Evolutionary conservation across 2,113 vertebrate species (phyloP), one percentile per base, ranked within the genome.

Genomic region (Oryzias melastigma): DNA sequence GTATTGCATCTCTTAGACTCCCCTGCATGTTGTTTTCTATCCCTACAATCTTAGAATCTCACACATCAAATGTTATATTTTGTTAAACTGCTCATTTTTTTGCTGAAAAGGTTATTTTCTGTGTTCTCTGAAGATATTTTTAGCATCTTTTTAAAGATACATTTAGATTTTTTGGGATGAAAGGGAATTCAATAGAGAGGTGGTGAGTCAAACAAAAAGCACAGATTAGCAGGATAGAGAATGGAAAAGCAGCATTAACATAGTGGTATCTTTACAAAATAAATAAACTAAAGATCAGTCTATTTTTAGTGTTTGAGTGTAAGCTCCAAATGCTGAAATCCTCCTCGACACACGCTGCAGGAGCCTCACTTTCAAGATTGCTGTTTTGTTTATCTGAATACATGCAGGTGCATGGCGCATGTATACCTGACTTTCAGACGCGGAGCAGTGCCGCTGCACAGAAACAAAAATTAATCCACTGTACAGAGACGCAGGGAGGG

Each of bases 121-220:
- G 41, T 25, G 22, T 40, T 52, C 27, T 58, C n/a, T 47, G 53
- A 50, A 55, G 77, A 47, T 79, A 79, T 82, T 80, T 87, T 85
- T 81, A 73, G 71, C 16, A 13, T 55, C 74, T 65, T 62, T 53
- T 74, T 73, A 22, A 55, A 76, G 71, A 80, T 76, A 19, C 61
- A 83, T 71, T 68, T 40, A 8, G 29, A 17, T 77, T 81, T 82
- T 82, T 77, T 81, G 64, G 72, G 77, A 85, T 85, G 80, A 60
- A 68, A 67, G 35, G 47, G 22, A 62, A 65, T 54, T 15, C 47
- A 17, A 62, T 56, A 14, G 6, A 54, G 58, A 58, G 18, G 8
- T 49, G 58, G 69, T 14, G 48, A 62, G 50, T 66, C 49, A 51
- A 60, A 55, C 19, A 24, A 29, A 14, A 41, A 52, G 18, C n/a